Base-by-base conservation (phyloP, 2,113 vertebrate genomes). In the Hyaena hyaena region DNA sequence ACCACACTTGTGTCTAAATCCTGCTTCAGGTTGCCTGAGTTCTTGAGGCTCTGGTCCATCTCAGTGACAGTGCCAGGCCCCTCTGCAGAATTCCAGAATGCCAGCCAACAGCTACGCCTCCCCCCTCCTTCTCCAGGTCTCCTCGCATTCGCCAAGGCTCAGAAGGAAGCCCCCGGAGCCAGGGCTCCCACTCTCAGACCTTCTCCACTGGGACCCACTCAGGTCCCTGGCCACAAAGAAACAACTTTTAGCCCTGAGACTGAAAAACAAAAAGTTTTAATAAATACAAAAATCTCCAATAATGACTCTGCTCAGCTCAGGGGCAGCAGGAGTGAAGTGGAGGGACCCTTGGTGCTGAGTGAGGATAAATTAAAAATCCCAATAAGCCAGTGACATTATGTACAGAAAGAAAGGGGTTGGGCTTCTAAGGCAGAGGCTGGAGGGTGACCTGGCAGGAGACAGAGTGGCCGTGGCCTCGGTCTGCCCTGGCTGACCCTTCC, bases 281-380 rank as follows among this genome's bases (percentile, higher is more conserved):
- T 98, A 98, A 98, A 98, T 98, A 98, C 97, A 97, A 96, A 97
- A 95, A 88, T 96, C 97, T 98, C 97, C 95, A 94, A 69, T 98
- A 97, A 97, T 96, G 97, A 98, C 98, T 98, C 98, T 98, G 97
- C 98, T 98, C 98, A 98, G 97, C 97, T 97, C 97, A 95, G 97
- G 98, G 98, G 93, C 92, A 97, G 96, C 96, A 97, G 97, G 97
- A 98, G 82, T 96, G 92, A 48, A 94, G 76, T 93, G 66, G 66
- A 55, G 85, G 83, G 69, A 95, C 97, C 98, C 97, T 96, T 97
- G 84, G 97, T 87, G 98, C 97, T 98, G 98, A 98, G 98, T 98
- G 97, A 98, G 84, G 97, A 98, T 98, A 98, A 98, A 98, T 98
- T 98, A 98, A 98, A 97, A 98, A 96, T 97, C 94, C 97, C 94